Base-by-base conservation (phyloP, 53 echinoderm and acorn worm genomes). In the Antedon mediterranea region DNA sequence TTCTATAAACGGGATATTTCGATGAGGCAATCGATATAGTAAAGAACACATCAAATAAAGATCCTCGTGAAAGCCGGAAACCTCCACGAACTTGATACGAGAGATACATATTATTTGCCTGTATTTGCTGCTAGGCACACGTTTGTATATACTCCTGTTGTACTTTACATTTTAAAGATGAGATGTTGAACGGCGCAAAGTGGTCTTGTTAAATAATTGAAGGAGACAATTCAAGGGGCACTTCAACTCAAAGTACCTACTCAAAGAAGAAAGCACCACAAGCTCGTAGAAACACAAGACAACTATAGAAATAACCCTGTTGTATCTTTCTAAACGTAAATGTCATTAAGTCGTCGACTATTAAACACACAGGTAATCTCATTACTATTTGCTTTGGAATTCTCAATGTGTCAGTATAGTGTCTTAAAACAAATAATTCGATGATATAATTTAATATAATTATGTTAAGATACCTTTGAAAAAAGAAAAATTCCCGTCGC, bases 1-100 rank as follows among this genome's bases (percentile, higher is more conserved):
- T 31, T 87, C 97, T 14, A 86, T 97, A 42, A 97, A 97, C 74
- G 97, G 97, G 11, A 91, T 91, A 41, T 97, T 97, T 70, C 89
- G 97, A 90, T 97, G 89, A 57, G 23, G 3, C 57, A 57, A 23
- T 57, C 57, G 57, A 57, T 57, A 15, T 23, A 57, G 57, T 26
- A 57, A 23, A 57, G 23, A 57, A 57, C 23, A 57, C 57, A 23
- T 57, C 57, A 57, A 57, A 57, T 57, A 57, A 18, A 57, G 57
- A 57, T 57, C 57, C 57, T 57, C 57, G 57, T 57, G 23, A 57
- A 57, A 57, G 57, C 57, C 57, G 57, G 57, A 57, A 57, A 57
- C 57, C 7, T 18, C 9, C 57, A 57, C 9, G 57, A 57, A 57
- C 57, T 57, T 26, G 57, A 57, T 57, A 57, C 57, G 57, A 57